Evolutionary conservation across 2,113 vertebrate species (phyloP).

Genomic region (Embiotoca jacksoni): DNA sequence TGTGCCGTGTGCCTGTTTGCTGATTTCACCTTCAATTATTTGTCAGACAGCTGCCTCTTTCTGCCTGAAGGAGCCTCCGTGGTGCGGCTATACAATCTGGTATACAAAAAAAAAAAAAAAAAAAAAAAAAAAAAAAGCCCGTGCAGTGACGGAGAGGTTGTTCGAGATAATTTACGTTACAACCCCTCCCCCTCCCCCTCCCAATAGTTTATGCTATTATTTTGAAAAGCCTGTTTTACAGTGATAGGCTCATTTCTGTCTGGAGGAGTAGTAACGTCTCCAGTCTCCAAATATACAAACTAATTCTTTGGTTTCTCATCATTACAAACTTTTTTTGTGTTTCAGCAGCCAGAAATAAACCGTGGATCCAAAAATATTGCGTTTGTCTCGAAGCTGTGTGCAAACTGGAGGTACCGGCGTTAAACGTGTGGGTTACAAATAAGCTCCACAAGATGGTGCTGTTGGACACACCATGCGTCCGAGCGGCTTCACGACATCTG

Average conservation of each 20-base stretch:
- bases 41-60: conserved; percentile 19
- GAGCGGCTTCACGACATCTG: neutral
- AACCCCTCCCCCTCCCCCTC: neutral
- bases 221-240: neutral
- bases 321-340: neutral
- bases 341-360: too few relatives aligned
- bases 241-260: neutral
- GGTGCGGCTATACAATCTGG: neutral
- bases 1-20: conserved; percentile 8
- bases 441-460: conserved; percentile 57
- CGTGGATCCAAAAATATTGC: neutral
- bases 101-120: neutral
- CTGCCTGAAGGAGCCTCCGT: conserved; percentile 4
- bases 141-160: neutral
- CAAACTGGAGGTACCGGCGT: neutral
- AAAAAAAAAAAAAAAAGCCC: neutral
- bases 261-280: too few relatives aligned
- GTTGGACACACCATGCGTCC: conserved; percentile 43
- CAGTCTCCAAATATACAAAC: too few relatives aligned
- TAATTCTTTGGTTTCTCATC: neutral
- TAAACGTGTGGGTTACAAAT: neutral
- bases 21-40: conserved; percentile 26
- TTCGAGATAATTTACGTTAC: too few relatives aligned
- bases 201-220: neutral
- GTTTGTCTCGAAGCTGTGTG: neutral